Base-by-base conservation (phyloP, 2,113 vertebrate species). In the Caranx ignobilis region DNA sequence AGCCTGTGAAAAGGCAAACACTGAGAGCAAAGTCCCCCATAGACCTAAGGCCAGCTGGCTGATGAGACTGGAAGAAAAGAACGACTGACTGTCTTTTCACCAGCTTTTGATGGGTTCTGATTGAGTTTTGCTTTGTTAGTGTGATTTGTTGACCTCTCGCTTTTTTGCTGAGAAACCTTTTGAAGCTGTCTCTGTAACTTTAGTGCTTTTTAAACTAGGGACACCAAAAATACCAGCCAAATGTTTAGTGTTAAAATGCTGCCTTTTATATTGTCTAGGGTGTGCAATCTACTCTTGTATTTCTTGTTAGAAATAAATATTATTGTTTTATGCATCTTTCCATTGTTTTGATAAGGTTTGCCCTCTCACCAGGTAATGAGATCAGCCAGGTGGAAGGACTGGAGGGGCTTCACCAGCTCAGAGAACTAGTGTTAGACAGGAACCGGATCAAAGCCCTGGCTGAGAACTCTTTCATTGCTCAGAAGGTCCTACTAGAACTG, bases 331-430 rank as follows among this genome's bases (percentile, higher is more conserved):
- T 11, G 39, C 39, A 31, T 73, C 0, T 59, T 32, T 68, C 8
- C 15, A 34, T 69, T 73, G 43, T 66, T 77, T 84, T 79, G 10
- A 67, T 43, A 31, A 68, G 3, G 19, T 73, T 56, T 87, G 57
- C 48, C 81, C 52, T 87, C 77, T 77, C 50, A 1, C 0, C 81
- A 97, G 96, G 95, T 37, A 97, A 97, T 86, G 95, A 96, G 50
- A 96, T 97, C 84, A 95, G 92, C 75, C 96, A 96, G 32, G 94
- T 96, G 70, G 96, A 98, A 83, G 96, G 96, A 19, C 90, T 97
- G 75, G 96, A 97, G 70, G 94, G 95, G 35, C 92, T 97, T 71
- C 60, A 74, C 2, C 78, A 86, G 52, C 95, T 98, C 32, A 93
- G 93, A 81, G 94, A 97, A 66, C 73, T 98, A 75, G 93, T 96